Evolutionary conservation across 1,140 invertebrate genomes (phyloP).

Genomic region (Portunus trituberculatus): DNA sequence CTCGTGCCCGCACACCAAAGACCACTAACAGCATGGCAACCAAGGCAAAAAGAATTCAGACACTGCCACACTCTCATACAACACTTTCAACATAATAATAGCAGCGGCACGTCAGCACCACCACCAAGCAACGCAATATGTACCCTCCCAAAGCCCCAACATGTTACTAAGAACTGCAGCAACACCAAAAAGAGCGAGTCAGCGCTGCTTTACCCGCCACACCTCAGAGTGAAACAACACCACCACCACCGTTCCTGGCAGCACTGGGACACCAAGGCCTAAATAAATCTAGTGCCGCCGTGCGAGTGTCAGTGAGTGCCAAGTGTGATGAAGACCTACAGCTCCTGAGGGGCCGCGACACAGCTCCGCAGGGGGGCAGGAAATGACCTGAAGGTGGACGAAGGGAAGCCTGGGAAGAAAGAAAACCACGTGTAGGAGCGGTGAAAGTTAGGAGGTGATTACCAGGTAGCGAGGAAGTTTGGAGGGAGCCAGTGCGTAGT

Average conservation of each 20-base stretch:
- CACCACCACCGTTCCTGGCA: background rate
- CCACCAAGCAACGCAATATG: too few relatives aligned
- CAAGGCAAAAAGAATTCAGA: too few relatives aligned
- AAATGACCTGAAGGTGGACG: conserved; percentile 27
- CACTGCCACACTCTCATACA: too few relatives aligned
- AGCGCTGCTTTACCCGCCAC: too few relatives aligned
- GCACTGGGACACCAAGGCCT: background rate
- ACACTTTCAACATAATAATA: too few relatives aligned
- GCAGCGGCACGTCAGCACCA: too few relatives aligned
- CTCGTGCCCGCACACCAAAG: too few relatives aligned
- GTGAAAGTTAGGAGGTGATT: background rate
- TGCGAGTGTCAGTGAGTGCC: conserved; percentile 17
- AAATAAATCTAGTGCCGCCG: conserved; percentile 9
- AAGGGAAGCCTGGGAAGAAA: background rate
- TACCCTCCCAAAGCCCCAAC: too few relatives aligned
- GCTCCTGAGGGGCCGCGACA: conserved; percentile 23
- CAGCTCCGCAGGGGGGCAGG: background rate
- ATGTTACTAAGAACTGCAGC: too few relatives aligned
- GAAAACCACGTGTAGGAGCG: background rate
- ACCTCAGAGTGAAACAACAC: background rate
- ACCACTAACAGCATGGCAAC: too few relatives aligned
- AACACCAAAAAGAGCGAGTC: too few relatives aligned
- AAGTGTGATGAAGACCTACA: conserved; percentile 29
- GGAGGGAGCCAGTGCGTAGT: background rate
- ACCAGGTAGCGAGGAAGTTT: conserved; percentile 11